Evolutionary conservation across 1,140 invertebrate species (phyloP), one percentile per base, ranked within the genome.

Genomic region (Tetramorium alpestre): DNA sequence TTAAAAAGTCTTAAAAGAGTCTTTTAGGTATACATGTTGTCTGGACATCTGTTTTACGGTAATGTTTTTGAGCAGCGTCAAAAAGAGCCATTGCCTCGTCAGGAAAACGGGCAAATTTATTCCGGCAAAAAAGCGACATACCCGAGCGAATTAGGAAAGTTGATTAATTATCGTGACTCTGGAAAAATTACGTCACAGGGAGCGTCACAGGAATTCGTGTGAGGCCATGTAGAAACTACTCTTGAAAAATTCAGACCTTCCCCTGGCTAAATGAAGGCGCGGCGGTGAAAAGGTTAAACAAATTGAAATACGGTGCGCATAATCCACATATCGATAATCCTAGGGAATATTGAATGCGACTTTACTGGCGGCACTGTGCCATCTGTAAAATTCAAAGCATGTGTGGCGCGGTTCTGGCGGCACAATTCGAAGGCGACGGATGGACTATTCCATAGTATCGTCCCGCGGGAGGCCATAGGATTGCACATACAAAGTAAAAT

Each of bases 281-380:
- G 25, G 13, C 3, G 25, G 18, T 16, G 54, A 16, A 47, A 49
- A 7, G 56, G 13, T 75, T 84, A 84, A 75, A 44, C 18, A 84
- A 84, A 84, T 84, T 84, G 80, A 62, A 84, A 84, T 75, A 75
- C 69, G 69, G 75, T 73, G 80, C 54, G 67, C 44, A 84, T 84
- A 84, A 84, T 62, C 33, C 69, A 62, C 69, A 60, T 75, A 75
- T 84, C 69, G 69, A 84, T 84, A 84, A 84, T 84, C 69, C 41
- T 75, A 38, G 80, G 10, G 41, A 73, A 84, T 84, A 75, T 73
- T 84, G 25, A 75, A 84, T 60, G 80, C 1, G 18, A 8, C 22
- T n/a, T 0, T 7, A 16, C 6, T 44, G 33, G 33, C 6, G 62
- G 62, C 4, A 13, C 38, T 33, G n/a, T 11, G 58, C 70, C 60